Conservation (phyloP, 2,797 vertebrate species). For the Anolis apletophallus region DNA sequence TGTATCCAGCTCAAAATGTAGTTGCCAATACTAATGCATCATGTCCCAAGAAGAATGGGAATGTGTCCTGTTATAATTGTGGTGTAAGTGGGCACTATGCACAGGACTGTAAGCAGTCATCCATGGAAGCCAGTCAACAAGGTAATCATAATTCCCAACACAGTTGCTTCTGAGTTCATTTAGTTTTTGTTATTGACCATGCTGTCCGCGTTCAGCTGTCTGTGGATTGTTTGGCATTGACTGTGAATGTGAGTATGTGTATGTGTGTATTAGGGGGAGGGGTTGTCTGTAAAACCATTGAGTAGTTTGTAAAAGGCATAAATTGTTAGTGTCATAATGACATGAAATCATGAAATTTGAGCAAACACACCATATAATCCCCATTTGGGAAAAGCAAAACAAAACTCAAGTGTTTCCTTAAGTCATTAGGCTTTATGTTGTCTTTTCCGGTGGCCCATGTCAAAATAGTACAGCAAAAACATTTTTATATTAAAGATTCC, state of each 20-base stretch:
- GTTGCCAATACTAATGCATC: conserved; percentile 82
- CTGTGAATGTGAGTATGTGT: conserved; percentile 66
- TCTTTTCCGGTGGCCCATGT: neutral
- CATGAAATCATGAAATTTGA: neutral
- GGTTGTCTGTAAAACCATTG: conserved; percentile 7
- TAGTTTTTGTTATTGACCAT: conserved; percentile 64
- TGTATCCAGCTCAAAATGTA: conserved; percentile 85
- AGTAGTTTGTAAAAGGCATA: conserved; percentile 13
- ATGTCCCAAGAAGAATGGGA: conserved; percentile 91
- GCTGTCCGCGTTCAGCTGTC: conserved; percentile 66
- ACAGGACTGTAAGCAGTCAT: conserved; percentile 93
- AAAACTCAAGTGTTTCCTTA: conserved; percentile 7
- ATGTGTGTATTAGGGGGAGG: conserved; percentile 50
- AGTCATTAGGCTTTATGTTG: conserved; percentile 10
- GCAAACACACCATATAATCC: neutral
- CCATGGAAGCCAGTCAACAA: conserved; percentile 91
- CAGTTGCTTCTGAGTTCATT: conserved; percentile 81
- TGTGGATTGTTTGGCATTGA: conserved; percentile 58
- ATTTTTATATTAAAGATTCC: conserved; percentile 5
- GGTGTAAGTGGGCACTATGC: conserved; percentile 92
- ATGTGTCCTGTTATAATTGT: conserved; percentile 93
- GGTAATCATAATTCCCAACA: conserved; percentile 86
- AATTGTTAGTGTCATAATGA: conserved; percentile 1
- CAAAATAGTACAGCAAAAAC: neutral
- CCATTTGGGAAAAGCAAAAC: neutral